These are phyloP conservation scores for Desmodus rotundus DNA, from an alignment of 2,113 vertebrate species.

Conservation along the genomic window DNA sequence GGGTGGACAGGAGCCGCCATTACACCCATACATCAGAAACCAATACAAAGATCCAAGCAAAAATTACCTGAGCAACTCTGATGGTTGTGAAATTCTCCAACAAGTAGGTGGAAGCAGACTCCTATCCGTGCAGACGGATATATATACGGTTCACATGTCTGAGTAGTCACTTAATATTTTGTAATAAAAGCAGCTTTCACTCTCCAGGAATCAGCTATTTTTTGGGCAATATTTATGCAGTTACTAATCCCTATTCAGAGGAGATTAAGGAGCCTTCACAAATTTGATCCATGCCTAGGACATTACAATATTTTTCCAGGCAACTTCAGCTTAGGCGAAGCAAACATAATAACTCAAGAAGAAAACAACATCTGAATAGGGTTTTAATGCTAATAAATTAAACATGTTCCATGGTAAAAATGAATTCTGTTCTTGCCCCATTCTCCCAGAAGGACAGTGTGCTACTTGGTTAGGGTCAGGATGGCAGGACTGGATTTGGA, in stretches of 20 bases:
- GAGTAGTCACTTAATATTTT: background rate
- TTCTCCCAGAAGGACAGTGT: background rate
- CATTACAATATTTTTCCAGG: background rate
- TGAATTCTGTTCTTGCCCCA: background rate
- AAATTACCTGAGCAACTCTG: constrained; percentile 17
- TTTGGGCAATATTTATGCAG: constrained; percentile 1
- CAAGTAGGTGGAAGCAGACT: constrained; percentile 40
- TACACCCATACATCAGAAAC: background rate
- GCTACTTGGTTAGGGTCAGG: background rate
- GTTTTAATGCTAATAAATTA: background rate
- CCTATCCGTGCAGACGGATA: background rate
- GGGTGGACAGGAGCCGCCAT: background rate
- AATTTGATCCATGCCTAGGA: constrained; percentile 38
- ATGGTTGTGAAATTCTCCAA: background rate
- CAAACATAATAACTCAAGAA: background rate
- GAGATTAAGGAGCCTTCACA: constrained; percentile 29
- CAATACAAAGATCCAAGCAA: background rate
- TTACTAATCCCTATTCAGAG: constrained; percentile 30
- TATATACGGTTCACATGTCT: background rate
- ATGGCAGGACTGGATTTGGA: background rate
- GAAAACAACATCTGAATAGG: background rate
- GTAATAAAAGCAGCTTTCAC: background rate
- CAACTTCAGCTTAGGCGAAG: background rate
- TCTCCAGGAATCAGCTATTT: constrained; percentile 10
- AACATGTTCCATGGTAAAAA: background rate